These are phyloP conservation scores for Eubasilissa splendida DNA, from an alignment of 2,888 invertebrate genomes.

Conservation along the genomic window DNA sequence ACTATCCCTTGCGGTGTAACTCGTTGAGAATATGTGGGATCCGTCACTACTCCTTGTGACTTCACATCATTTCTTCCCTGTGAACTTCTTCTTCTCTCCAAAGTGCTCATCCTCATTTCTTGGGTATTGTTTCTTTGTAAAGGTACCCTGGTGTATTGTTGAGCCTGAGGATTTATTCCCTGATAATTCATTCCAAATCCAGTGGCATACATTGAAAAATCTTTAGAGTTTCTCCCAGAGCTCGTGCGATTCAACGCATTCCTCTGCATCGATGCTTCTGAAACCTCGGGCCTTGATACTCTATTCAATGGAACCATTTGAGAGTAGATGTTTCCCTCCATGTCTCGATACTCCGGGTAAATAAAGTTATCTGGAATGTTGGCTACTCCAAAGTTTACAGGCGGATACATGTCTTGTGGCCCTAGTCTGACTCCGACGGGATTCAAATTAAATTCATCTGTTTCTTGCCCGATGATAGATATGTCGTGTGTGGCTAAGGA, in stretches of 20 bases:
- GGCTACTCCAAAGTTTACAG: not conserved
- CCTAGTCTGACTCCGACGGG: conserved; percentile 24
- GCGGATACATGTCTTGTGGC: conserved; percentile 39
- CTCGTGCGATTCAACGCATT: conserved; percentile 39
- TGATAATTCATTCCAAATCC: conserved; percentile 42
- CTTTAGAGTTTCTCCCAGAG: conserved; percentile 33
- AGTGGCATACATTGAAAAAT: conserved; percentile 40
- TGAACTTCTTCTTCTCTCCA: conserved; percentile 36
- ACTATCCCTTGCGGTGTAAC: conserved; percentile 18
- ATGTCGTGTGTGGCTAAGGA: conserved; percentile 36
- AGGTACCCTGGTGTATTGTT: conserved; percentile 35
- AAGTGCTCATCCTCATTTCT: conserved; percentile 35
- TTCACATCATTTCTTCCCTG: conserved; percentile 24
- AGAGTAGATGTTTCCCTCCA: conserved; percentile 38
- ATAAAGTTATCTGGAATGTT: conserved; percentile 1
- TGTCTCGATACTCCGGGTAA: conserved; percentile 12
- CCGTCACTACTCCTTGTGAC: conserved; percentile 37
- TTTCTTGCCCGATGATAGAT: conserved; percentile 41
- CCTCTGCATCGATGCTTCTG: conserved; percentile 29
- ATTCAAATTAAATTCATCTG: conserved; percentile 35
- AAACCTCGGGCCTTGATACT: not conserved
- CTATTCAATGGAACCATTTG: conserved; percentile 40
- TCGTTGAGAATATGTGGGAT: conserved; percentile 19
- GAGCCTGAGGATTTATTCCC: conserved; percentile 8
- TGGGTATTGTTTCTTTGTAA: conserved; percentile 22